Percentiles rank a stretch among this genome's conserved stretches.
These are phyloP conservation scores for Hirudo medicinalis DNA, from an alignment of 1,140 invertebrate genomes.

Conservation along the genomic window DNA sequence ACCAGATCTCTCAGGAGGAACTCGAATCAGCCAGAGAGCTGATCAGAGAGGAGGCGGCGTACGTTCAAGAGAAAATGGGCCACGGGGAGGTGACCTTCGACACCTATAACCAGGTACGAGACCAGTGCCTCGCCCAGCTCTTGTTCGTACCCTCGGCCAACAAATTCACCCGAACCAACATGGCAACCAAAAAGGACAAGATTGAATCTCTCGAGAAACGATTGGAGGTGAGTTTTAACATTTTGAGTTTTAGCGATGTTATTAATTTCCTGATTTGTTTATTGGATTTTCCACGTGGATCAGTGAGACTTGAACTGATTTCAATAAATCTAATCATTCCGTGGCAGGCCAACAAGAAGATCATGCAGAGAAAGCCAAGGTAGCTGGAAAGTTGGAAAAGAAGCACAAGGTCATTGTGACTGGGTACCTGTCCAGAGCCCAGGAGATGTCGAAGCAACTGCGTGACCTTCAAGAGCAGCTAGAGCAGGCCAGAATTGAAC, in stretches of 20 bases:
- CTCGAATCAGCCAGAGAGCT: constrained; percentile 52
- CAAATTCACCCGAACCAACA: constrained; percentile 78
- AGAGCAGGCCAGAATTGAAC: constrained; percentile 72
- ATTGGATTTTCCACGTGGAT: no score
- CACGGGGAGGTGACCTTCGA: constrained; percentile 84
- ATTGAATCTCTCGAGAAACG: constrained; percentile 82
- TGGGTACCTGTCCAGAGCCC: constrained; percentile 68
- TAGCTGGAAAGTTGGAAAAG: constrained; percentile 92
- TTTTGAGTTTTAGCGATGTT: background rate
- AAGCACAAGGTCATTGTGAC: constrained; percentile 85
- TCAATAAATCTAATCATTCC: background rate
- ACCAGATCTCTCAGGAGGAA: constrained; percentile 57
- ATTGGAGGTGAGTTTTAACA: constrained; percentile 50
- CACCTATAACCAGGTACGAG: constrained; percentile 87
- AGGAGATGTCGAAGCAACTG: constrained; percentile 76
- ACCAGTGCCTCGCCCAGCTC: constrained; percentile 77
- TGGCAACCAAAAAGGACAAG: constrained; percentile 87
- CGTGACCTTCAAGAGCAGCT: constrained; percentile 75
- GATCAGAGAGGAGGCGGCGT: constrained; percentile 62
- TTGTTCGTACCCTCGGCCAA: constrained; percentile 74
- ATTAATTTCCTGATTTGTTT: background rate
- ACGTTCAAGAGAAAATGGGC: constrained; percentile 80
- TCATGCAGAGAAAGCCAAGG: constrained; percentile 88
- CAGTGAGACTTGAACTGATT: background rate
- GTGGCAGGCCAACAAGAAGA: constrained; percentile 62